A percentile compares a stretch with the other conserved stretches of the same genome.
Conservation (phyloP, 2,888 invertebrate genomes). For the Agrochola lychnidis region DNA sequence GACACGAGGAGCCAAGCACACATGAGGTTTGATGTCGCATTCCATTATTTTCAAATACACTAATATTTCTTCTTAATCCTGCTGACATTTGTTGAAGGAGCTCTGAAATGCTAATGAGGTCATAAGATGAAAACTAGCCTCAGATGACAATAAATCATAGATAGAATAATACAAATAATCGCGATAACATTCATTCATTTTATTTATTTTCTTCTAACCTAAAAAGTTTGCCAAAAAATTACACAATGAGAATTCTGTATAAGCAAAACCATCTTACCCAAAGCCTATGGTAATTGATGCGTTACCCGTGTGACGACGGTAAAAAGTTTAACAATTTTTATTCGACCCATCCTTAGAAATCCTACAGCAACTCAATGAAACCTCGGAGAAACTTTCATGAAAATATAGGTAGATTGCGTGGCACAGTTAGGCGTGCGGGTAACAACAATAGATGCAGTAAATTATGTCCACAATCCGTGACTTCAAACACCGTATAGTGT, state of each 20-base stretch:
- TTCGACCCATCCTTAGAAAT: slow-evolving; percentile 37
- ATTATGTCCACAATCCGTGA: slow-evolving; percentile 58
- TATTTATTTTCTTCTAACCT: background rate
- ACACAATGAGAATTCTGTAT: slow-evolving; percentile 1
- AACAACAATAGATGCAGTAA: slow-evolving; percentile 82
- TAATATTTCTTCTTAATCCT: slow-evolving; percentile 3
- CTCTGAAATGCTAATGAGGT: slow-evolving; percentile 2
- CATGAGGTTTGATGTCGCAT: slow-evolving; percentile 83
- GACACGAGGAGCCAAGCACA: slow-evolving; percentile 88
- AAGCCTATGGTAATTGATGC: slow-evolving; percentile 3
- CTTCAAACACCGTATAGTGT: slow-evolving; percentile 35
- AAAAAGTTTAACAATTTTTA: slow-evolving; percentile 34
- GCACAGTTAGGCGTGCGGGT: slow-evolving; percentile 66
- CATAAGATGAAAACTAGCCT: background rate
- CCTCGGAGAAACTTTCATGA: slow-evolving; percentile 24
- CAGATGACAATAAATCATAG: background rate
- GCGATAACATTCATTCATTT: background rate
- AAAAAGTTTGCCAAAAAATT: background rate
- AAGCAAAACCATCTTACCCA: no score
- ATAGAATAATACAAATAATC: background rate
- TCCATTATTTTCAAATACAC: slow-evolving; percentile 18
- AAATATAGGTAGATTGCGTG: slow-evolving; percentile 42
- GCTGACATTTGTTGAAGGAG: background rate
- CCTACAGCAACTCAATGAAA: slow-evolving; percentile 24
- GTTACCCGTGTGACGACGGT: background rate